These are phyloP conservation scores for Acrocyrtus sp. DNA, from an alignment of 2,888 invertebrate genomes.

Conservation along the genomic window DNA sequence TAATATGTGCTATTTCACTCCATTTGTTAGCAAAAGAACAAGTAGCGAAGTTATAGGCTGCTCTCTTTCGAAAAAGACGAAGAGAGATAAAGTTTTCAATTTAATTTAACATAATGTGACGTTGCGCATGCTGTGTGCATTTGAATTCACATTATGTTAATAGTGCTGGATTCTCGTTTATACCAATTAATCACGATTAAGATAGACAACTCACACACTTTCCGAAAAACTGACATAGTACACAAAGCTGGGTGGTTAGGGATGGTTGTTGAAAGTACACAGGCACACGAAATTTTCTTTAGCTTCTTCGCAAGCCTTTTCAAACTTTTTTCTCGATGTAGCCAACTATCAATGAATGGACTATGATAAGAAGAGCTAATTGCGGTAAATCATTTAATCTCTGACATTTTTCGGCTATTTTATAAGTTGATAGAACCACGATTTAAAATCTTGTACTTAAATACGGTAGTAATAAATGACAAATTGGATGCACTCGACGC, in stretches of 20 bases:
- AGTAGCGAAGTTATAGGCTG: too few relatives aligned
- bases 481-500: neutral
- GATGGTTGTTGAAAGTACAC: slow-evolving; percentile 4
- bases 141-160: too few relatives aligned
- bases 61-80: too few relatives aligned
- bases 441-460: neutral
- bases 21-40: too few relatives aligned
- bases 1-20: too few relatives aligned
- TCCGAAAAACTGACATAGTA: slow-evolving; percentile 16
- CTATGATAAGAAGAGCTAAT: slow-evolving; percentile 16
- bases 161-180: neutral
- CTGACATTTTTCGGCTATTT: neutral
- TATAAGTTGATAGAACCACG: neutral
- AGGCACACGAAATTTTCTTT: slow-evolving; percentile 1
- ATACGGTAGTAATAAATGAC: neutral
- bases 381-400: slow-evolving; percentile 16
- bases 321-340: slow-evolving; percentile 1
- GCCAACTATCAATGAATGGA: neutral
- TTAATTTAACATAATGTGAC: too few relatives aligned
- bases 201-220: slow-evolving; percentile 45
- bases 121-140: too few relatives aligned
- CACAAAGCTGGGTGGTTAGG: neutral
- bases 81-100: too few relatives aligned
- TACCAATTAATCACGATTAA: slow-evolving; percentile 40
- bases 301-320: neutral